A percentile compares a stretch with the other conserved stretches of the same genome.
These are phyloP conservation scores for Sitta europaea DNA, from an alignment of 2,113 vertebrate genomes.

Conservation along the genomic window DNA sequence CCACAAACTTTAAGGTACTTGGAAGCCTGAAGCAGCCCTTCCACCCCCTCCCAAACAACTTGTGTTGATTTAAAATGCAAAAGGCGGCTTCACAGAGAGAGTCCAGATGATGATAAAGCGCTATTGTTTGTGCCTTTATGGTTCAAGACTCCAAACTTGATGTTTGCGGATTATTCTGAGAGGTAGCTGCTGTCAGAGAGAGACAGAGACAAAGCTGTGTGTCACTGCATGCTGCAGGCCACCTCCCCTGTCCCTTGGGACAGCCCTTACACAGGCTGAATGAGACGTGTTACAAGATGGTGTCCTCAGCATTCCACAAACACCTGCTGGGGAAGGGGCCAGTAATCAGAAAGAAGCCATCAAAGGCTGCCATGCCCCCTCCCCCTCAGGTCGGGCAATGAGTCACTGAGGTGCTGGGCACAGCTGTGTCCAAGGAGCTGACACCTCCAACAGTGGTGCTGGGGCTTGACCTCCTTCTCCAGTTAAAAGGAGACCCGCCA, in stretches of 20 bases:
- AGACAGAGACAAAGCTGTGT: slow-evolving; percentile 52
- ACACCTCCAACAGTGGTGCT: background rate
- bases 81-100: slow-evolving; percentile 28
- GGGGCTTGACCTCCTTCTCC: background rate
- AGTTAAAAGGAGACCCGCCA: background rate
- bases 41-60: slow-evolving; percentile 23
- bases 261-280: slow-evolving; percentile 25
- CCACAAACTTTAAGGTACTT: slow-evolving; percentile 35
- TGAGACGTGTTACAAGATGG: slow-evolving; percentile 18
- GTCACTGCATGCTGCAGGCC: slow-evolving; percentile 15
- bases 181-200: background rate
- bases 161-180: slow-evolving; percentile 8
- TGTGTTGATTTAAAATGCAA: slow-evolving; percentile 42
- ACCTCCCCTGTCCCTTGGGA: slow-evolving; percentile 35
- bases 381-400: slow-evolving; percentile 21
- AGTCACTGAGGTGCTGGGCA: background rate
- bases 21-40: background rate
- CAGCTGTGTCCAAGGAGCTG: slow-evolving; percentile 48
- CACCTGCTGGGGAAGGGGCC: background rate
- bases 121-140: slow-evolving; percentile 18
- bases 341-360: slow-evolving; percentile 25
- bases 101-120: slow-evolving; percentile 46
- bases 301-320: slow-evolving; percentile 23
- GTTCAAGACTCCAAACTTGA: background rate
- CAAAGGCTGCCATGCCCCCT: background rate